phyloP scores from a whole-genome alignment of 2,888 invertebrate species.

The Rugalucina vietnamica region DNA sequence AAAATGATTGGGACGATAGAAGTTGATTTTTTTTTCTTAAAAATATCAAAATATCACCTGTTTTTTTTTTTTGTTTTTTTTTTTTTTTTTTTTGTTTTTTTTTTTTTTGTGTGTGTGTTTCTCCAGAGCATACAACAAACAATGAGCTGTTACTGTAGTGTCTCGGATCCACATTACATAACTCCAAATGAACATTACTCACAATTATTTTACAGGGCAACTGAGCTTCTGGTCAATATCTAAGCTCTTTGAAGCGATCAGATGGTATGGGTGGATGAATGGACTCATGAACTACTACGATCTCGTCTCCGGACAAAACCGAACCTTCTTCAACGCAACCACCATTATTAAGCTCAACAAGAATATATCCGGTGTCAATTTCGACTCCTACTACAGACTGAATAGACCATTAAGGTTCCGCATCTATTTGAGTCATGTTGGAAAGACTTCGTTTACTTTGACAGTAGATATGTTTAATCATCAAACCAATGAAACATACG shows the following conservation, averaged over 20 bases:
- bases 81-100: too few species aligned
- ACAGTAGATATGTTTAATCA: neutral
- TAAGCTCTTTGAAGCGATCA: conserved; percentile 41
- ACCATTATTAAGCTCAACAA: conserved; percentile 11
- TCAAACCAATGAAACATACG: neutral
- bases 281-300: conserved; percentile 34
- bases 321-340: conserved; percentile 42
- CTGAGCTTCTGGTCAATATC: conserved; percentile 46
- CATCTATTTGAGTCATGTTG: conserved; percentile 2
- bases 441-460: conserved; percentile 21
- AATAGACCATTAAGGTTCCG: conserved; percentile 7
- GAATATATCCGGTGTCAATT: conserved; percentile 24
- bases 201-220: conserved; percentile 40
- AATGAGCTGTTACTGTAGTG: too few species aligned
- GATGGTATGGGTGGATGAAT: conserved; percentile 46
- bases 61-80: too few species aligned
- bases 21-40: too few species aligned
- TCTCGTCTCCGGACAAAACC: conserved; percentile 23
- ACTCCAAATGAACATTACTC: neutral
- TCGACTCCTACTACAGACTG: conserved; percentile 1
- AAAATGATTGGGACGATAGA: too few species aligned
- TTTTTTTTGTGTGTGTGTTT: too few species aligned
- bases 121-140: too few species aligned
- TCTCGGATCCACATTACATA: too few species aligned
- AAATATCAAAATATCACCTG: too few species aligned